phyloP scores from a whole-genome alignment of 2,797 vertebrate species.

The Phoxinus dragarum region DNA sequence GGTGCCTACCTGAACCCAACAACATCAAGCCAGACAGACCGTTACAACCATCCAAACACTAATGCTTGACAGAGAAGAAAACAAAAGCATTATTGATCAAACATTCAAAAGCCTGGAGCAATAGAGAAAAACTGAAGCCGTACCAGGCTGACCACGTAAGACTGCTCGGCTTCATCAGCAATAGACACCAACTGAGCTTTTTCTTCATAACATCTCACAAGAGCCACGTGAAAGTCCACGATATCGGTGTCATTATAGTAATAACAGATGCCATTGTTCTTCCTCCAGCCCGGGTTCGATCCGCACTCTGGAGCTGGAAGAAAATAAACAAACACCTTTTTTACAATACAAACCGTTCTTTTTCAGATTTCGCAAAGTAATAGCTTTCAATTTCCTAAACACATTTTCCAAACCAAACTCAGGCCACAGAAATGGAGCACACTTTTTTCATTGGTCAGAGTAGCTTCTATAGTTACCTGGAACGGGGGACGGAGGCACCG shows the following conservation, averaged over 20 bases:
- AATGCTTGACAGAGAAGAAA: not conserved
- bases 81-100: not conserved
- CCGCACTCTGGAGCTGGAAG: conserved; percentile 79
- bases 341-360: not conserved
- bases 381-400: not conserved
- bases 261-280: conserved; percentile 77
- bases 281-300: conserved; percentile 78
- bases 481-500: conserved; percentile 68
- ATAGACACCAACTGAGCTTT: conserved; percentile 77
- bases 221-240: conserved; percentile 75
- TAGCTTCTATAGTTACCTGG: conserved; percentile 33
- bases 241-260: conserved; percentile 82
- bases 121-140: not conserved
- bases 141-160: conserved; percentile 78
- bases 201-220: conserved; percentile 69
- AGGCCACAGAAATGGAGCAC: not conserved
- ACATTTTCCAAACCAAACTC: not conserved
- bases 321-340: not conserved
- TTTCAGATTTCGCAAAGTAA: not conserved
- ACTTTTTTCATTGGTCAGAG: not conserved
- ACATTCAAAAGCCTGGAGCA: not conserved
- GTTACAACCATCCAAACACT: no score
- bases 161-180: conserved; percentile 72
- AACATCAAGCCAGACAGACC: not conserved
- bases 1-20: conserved; percentile 76